A percentile compares a stretch with the other conserved stretches of the same genome.
Evolutionary conservation across 1,140 invertebrate genomes (phyloP).

Genomic region (Drosophila funebris): DNA sequence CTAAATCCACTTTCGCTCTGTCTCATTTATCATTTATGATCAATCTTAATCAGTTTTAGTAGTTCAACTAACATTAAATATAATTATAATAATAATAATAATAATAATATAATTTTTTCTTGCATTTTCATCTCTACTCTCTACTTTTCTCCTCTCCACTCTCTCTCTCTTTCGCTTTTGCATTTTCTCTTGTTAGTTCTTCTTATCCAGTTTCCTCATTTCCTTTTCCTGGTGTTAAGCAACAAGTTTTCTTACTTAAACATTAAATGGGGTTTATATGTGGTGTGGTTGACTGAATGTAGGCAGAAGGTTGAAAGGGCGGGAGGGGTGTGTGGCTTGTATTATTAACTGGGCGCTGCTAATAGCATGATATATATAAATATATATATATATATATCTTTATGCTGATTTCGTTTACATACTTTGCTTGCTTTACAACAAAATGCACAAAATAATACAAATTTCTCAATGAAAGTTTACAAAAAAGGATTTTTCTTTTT

Average conservation of each 20-base stretch:
- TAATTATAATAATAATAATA: slow-evolving; percentile 65
- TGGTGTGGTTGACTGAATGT: background rate
- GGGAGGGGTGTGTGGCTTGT: background rate
- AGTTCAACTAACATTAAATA: slow-evolving; percentile 82
- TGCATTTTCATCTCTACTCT: slow-evolving; percentile 15
- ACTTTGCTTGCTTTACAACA: slow-evolving; percentile 44
- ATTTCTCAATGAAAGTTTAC: slow-evolving; percentile 53
- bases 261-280: slow-evolving; percentile 3
- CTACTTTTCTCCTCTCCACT: too few species aligned
- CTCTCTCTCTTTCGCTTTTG: too few species aligned
- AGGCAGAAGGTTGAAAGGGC: background rate
- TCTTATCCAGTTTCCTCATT: background rate
- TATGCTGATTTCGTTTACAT: slow-evolving; percentile 29
- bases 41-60: slow-evolving; percentile 62
- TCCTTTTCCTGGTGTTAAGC: background rate
- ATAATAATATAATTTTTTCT: slow-evolving; percentile 27
- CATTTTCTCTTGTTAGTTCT: too few species aligned
- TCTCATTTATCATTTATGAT: background rate
- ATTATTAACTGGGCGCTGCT: slow-evolving; percentile 41
- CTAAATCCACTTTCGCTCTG: slow-evolving; percentile 42
- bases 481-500: slow-evolving; percentile 44
- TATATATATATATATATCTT: slow-evolving; percentile 26
- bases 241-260: slow-evolving; percentile 36
- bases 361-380: slow-evolving; percentile 42
- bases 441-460: slow-evolving; percentile 82